Percentiles rank a stretch among this genome's conserved stretches.
phyloP scores from a whole-genome alignment of 2,797 vertebrate genomes.

The Microchirus variegatus region DNA sequence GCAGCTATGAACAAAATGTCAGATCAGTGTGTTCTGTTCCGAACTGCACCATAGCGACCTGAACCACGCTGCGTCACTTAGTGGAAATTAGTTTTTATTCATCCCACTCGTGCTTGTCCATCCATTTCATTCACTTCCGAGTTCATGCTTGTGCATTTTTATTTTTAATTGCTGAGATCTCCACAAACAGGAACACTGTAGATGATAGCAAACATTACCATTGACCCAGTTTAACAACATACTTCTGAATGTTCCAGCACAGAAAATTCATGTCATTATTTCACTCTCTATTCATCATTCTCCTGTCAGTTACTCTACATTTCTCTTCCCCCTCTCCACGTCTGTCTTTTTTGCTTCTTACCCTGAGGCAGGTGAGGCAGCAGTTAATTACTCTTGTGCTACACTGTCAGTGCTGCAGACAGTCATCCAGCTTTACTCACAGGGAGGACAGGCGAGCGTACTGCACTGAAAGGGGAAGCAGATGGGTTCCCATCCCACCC shows the following conservation, averaged over 20 bases:
- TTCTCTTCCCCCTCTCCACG: constrained; percentile 1
- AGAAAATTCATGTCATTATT: not conserved
- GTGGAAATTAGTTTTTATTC: constrained; percentile 17
- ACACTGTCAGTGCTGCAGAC: constrained; percentile 20
- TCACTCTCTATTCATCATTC: too few species aligned
- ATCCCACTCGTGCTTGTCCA: constrained; percentile 3
- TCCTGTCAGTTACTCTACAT: constrained; percentile 1
- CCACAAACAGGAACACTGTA: constrained; percentile 5
- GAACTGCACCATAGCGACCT: too few species aligned
- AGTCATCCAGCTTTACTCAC: constrained; percentile 32
- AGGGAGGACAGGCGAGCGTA: constrained; percentile 41
- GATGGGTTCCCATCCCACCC: constrained; percentile 44
- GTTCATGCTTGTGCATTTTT: not conserved
- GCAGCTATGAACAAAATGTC: too few species aligned
- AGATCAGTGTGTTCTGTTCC: too few species aligned
- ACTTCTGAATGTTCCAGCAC: not conserved
- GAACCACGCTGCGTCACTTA: too few species aligned
- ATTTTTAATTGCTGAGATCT: not conserved
- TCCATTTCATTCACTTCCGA: constrained; percentile 14
- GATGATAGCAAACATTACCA: constrained; percentile 8
- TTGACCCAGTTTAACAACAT: not conserved
- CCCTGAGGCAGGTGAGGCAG: constrained; percentile 46
- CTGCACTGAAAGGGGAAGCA: constrained; percentile 34
- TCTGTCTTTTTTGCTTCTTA: constrained; percentile 20
- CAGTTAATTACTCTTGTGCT: constrained; percentile 48